Evolutionary conservation across 2,113 vertebrate species (phyloP).

Genomic region (Peromyscus maniculatus): DNA sequence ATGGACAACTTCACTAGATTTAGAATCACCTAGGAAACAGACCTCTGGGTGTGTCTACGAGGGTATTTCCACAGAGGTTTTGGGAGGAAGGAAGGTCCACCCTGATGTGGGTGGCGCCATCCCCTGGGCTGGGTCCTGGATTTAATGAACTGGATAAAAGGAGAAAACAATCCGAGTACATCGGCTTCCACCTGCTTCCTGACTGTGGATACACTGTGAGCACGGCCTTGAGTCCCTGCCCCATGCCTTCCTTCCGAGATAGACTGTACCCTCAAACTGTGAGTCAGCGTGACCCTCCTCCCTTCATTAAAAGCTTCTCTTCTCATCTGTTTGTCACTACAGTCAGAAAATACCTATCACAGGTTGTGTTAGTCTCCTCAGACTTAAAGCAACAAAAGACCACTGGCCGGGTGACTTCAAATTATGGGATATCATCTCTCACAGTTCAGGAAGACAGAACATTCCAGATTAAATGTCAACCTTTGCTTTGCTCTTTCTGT

Average conservation of each 20-base stretch:
- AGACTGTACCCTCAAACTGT: neutral
- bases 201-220: neutral
- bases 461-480: neutral
- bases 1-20: neutral
- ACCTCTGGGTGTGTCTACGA: neutral
- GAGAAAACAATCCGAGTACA: neutral
- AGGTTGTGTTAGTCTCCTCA: fast-evolving
- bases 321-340: neutral
- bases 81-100: neutral
- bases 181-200: neutral
- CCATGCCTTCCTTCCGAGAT: neutral
- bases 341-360: neutral
- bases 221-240: neutral
- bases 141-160: neutral
- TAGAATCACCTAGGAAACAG: neutral
- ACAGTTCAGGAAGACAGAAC: neutral
- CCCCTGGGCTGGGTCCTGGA: neutral
- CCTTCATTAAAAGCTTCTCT: neutral
- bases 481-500: neutral
- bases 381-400: neutral
- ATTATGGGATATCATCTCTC: neutral
- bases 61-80: neutral
- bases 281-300: neutral
- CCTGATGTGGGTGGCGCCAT: neutral
- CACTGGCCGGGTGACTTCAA: neutral